phyloP scores from a whole-genome alignment of 2,113 vertebrate species.

The Astur gentilis region DNA sequence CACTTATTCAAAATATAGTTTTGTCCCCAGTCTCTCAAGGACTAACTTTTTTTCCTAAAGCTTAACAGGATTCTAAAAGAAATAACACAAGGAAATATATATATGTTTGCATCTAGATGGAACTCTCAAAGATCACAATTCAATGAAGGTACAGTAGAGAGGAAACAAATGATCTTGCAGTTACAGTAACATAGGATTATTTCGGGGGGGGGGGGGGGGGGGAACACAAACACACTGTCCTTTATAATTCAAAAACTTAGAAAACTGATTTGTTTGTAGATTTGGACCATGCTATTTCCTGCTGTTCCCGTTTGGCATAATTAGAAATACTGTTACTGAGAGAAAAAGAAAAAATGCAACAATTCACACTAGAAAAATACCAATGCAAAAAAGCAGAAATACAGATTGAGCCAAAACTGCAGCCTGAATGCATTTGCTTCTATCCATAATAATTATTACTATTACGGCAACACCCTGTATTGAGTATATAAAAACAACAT shows the following conservation, averaged over 20 bases:
- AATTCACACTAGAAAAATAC: neutral
- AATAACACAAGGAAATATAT: neutral
- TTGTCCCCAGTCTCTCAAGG: neutral
- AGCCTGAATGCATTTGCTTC: constrained; percentile 63
- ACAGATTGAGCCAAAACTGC: constrained; percentile 47
- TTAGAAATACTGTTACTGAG: neutral
- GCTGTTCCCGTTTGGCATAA: neutral
- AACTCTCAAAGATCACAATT: neutral
- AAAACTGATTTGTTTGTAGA: neutral
- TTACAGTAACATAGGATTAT: neutral
- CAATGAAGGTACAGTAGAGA: neutral
- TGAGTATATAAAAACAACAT: constrained; percentile 67
- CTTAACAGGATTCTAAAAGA: neutral
- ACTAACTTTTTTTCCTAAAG: neutral
- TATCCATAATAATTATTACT: constrained; percentile 66
- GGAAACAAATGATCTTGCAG: neutral
- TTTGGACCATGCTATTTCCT: neutral
- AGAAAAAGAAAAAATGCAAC: neutral
- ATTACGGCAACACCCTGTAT: constrained; percentile 65
- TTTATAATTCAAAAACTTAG: neutral
- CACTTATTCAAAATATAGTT: neutral
- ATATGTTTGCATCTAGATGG: neutral
- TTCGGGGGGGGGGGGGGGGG: neutral
- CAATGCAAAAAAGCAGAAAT: constrained; percentile 42
- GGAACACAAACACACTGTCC: neutral